These are phyloP conservation scores for Proctacanthus coquilletti DNA, from an alignment of 1,140 invertebrate species.

Conservation along the genomic window DNA sequence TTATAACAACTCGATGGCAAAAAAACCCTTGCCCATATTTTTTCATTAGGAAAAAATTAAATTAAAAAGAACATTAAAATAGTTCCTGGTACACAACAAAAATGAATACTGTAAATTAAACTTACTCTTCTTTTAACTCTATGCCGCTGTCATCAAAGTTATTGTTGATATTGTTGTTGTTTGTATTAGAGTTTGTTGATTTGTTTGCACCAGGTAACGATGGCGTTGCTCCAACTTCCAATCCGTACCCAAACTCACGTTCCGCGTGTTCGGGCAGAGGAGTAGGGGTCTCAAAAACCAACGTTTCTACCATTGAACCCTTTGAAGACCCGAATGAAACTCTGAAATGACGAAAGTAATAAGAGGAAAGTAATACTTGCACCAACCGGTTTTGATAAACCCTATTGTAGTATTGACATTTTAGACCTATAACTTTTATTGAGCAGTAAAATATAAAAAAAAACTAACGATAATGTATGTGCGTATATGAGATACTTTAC, in stretches of 20 bases:
- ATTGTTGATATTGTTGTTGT: constrained; percentile 11
- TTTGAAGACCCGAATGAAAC: constrained; percentile 86
- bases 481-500: no score
- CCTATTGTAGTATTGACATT: no score
- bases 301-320: constrained; percentile 86
- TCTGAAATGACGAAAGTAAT: constrained; percentile 36
- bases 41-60: no score
- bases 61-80: no score
- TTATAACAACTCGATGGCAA: no score
- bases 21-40: no score
- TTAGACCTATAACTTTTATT: no score
- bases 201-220: constrained; percentile 24
- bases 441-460: no score
- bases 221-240: constrained; percentile 12
- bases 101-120: no score
- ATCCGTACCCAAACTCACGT: constrained; percentile 21
- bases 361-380: not conserved
- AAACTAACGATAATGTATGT: no score
- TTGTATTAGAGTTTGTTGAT: constrained; percentile 8
- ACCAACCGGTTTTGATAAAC: no score
- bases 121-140: constrained; percentile 41
- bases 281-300: constrained; percentile 72
- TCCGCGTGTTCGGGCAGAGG: constrained; percentile 53
- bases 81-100: no score
- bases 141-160: constrained; percentile 27